Evolutionary conservation across 2,888 invertebrate species (phyloP), one percentile per base, ranked within the genome.

Genomic region (Leptinotarsa juncta): DNA sequence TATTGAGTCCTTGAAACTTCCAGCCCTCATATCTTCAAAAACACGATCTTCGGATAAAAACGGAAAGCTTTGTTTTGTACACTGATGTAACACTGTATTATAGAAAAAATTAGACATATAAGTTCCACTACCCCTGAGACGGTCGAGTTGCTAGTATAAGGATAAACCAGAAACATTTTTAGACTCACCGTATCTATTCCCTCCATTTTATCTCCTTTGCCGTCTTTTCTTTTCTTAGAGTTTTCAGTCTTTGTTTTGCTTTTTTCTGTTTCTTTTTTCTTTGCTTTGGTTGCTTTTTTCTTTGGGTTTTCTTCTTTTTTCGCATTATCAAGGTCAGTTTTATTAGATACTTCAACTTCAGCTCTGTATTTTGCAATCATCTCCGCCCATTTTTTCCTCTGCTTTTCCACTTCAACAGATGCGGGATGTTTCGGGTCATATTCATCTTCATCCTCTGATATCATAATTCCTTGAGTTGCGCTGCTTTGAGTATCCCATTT

Each of bases 321-420:
- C 3, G 15, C 1, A 15, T 23, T 57, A 57, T 14, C 16, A 57
- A 23, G 12, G 12, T 14, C 15, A 15, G 12, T 57, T 62, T 62
- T 18, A 42, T 23, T 32, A 15, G 55, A 48, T 55, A 49, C 14
- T n/a, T 66, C 48, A 18, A 79, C 73, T 18, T 79, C 77, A 26
- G 53, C n/a, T 12, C 74, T 74, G 51, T 73, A 76, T 65, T 79
- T 81, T 12, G 70, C 14, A 26, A 81, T 80, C 10, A 79, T 72
- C 14, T 82, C 80, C 15, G 78, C 75, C 79, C 81, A 79, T 72
- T 77, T 81, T 60, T 76, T 80, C 20, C 80, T 74, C 51, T 77
- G 74, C 71, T 79, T 82, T 67, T 77, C 77, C 10, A 83, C 81
- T 71, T 82, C 81, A 3, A 81, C 55, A 3, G 80, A 73, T 4